Percentiles rank a stretch among this genome's conserved stretches.
Evolutionary conservation across 2,888 invertebrate genomes (phyloP).

Genomic region (Eupithecia subfuscata): DNA sequence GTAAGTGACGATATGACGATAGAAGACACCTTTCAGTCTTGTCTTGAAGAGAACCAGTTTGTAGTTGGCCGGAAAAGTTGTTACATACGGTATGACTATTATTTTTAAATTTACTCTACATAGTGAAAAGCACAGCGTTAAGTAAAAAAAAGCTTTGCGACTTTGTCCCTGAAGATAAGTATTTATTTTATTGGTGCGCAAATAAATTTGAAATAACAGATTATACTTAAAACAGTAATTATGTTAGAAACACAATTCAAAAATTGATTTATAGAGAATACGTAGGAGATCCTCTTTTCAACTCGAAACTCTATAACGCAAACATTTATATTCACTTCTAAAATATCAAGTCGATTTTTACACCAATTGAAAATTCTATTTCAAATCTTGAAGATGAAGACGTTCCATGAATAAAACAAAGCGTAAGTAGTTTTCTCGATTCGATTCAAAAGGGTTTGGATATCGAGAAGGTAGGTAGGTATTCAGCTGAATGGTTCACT

Average conservation of each 20-base stretch:
- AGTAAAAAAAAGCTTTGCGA: not conserved
- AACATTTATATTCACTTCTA: not conserved
- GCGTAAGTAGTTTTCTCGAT: not conserved
- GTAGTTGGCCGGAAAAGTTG: not conserved
- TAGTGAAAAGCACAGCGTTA: not conserved
- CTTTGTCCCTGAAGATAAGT: not conserved
- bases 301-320: not conserved
- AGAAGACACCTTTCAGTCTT: not conserved
- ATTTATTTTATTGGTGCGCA: not conserved
- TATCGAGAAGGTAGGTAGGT: not conserved
- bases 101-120: not conserved
- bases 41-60: not conserved
- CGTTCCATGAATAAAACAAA: conserved; percentile 13
- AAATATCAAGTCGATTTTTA: not conserved
- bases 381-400: not conserved
- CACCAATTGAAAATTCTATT: not conserved
- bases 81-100: not conserved
- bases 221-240: too few species aligned
- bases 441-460: not conserved
- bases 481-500: not conserved
- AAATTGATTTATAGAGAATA: too few species aligned
- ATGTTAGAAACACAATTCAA: not conserved
- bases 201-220: not conserved
- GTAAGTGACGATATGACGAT: not conserved
- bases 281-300: too few species aligned